Evolutionary conservation across 2,888 invertebrate genomes (phyloP).

Genomic region (Drosophila ochracea): DNA sequence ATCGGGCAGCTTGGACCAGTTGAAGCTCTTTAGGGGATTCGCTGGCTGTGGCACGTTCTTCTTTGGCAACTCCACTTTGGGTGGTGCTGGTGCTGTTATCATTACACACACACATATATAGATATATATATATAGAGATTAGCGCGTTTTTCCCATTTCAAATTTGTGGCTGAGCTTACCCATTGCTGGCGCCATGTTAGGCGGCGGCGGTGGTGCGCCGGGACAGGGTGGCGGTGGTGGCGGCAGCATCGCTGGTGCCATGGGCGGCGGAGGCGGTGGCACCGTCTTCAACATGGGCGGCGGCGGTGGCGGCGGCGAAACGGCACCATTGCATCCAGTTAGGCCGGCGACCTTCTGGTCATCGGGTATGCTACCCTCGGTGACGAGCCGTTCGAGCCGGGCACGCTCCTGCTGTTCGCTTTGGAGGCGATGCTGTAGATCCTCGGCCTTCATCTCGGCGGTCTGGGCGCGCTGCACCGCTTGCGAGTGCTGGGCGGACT

Average conservation of each 20-base stretch:
- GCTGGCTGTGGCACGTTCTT: constrained; percentile 97
- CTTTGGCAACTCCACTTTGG: constrained; percentile 88
- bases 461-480: constrained; percentile 90
- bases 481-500: constrained; percentile 94
- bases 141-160: background rate
- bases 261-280: constrained; percentile 84
- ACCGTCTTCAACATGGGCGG: constrained; percentile 78
- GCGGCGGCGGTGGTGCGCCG: constrained; percentile 85
- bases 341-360: constrained; percentile 92
- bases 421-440: constrained; percentile 89
- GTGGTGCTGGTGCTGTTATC: constrained; percentile 85
- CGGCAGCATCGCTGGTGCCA: constrained; percentile 84
- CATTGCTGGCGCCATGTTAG: constrained; percentile 85
- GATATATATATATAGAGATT: background rate
- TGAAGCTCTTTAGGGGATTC: constrained; percentile 97
- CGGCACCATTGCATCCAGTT: constrained; percentile 86
- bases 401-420: constrained; percentile 93
- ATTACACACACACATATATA: too few relatives aligned
- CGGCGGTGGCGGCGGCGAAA: constrained; percentile 86
- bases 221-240: constrained; percentile 86
- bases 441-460: constrained; percentile 87
- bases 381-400: constrained; percentile 93
- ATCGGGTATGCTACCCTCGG: constrained; percentile 96
- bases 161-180: constrained; percentile 53
- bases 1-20: constrained; percentile 98